phyloP scores from a whole-genome alignment of 64 coral and sea anemone species.

The Montipora foliosa region DNA sequence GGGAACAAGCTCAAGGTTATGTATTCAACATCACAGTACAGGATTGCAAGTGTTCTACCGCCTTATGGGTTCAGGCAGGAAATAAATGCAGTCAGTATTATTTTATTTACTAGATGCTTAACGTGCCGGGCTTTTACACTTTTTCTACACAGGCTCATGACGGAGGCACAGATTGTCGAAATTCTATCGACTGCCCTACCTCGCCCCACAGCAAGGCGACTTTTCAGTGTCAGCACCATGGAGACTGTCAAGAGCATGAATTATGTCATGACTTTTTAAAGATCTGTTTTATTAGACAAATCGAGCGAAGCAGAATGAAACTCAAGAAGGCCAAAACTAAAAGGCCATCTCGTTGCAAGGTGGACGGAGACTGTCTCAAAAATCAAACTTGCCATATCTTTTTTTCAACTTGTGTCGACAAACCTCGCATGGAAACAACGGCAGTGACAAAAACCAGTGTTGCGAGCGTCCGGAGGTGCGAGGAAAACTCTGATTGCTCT shows the following conservation, averaged over 20 bases:
- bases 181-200: background rate
- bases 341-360: background rate
- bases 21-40: too few relatives aligned
- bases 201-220: background rate
- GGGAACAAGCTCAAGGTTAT: too few relatives aligned
- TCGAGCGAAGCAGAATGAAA: slow-evolving; percentile 12
- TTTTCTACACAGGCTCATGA: background rate
- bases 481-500: slow-evolving; percentile 6
- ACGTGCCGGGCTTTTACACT: background rate
- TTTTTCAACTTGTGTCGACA: slow-evolving; percentile 28
- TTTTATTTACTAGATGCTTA: too few relatives aligned
- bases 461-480: background rate
- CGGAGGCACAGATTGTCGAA: background rate
- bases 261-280: slow-evolving; percentile 3
- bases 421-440: background rate
- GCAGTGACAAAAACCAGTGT: background rate
- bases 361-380: background rate
- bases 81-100: too few relatives aligned
- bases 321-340: background rate
- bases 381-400: slow-evolving; percentile 32
- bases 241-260: background rate
- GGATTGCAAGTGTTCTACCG: too few relatives aligned
- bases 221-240: background rate
- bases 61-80: too few relatives aligned
- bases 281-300: slow-evolving; percentile 9